Percentiles rank a stretch among this genome's conserved stretches.
These are phyloP conservation scores for Acanthosepion lycidas DNA, from an alignment of 2,888 invertebrate genomes.

Conservation along the genomic window DNA sequence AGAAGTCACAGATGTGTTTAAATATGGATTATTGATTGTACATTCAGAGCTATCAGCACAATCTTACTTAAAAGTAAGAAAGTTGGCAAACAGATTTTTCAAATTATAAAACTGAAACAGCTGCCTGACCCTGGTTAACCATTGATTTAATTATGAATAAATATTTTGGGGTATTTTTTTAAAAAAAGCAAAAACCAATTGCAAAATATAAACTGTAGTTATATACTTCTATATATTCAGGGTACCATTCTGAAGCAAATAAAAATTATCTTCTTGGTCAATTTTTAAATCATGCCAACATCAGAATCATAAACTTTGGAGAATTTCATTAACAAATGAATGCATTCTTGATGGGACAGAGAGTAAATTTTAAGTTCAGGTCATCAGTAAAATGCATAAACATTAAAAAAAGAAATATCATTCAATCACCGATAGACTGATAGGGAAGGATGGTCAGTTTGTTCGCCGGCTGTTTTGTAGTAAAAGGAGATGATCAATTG, in stretches of 20 bases:
- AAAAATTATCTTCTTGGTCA: not conserved
- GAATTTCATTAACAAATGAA: no score
- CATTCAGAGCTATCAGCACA: not conserved
- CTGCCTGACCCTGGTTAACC: not conserved
- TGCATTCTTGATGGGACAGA: no score
- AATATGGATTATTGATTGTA: not conserved
- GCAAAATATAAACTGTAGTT: not conserved
- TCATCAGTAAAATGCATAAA: no score
- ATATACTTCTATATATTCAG: not conserved
- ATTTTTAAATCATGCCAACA: not conserved
- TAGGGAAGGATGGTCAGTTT: no score
- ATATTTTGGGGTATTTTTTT: not conserved
- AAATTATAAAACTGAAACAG: conserved; percentile 1
- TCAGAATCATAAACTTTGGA: no score
- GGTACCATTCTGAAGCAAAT: not conserved
- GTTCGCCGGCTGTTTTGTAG: no score
- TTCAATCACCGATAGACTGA: no score
- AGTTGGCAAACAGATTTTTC: not conserved
- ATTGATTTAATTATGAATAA: not conserved
- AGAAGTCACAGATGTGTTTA: not conserved
- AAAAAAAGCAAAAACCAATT: not conserved
- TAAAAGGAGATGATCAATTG: no score
- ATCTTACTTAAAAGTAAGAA: not conserved
- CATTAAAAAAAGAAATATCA: no score
- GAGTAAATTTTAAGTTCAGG: no score